Evolutionary conservation across 2,113 vertebrate genomes (phyloP).

Genomic region (Rhinogobius similis): DNA sequence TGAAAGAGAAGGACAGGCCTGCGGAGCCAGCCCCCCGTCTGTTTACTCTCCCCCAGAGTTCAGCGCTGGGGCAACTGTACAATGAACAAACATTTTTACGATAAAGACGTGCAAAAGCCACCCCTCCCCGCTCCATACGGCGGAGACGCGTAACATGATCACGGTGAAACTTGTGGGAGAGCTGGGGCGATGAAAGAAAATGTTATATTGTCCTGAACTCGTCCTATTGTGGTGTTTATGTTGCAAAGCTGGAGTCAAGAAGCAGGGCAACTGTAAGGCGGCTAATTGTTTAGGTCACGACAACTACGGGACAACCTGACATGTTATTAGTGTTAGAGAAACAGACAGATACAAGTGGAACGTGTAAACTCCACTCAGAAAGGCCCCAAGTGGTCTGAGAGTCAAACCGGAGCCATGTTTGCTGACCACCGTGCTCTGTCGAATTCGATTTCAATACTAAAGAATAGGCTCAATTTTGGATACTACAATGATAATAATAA

Average conservation of each 20-base stretch:
- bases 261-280: background rate
- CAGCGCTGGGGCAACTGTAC: slow-evolving; percentile 64
- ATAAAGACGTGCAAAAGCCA: slow-evolving; percentile 53
- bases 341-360: background rate
- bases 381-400: background rate
- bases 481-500: no score
- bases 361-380: background rate
- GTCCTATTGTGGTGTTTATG: slow-evolving; percentile 37
- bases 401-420: background rate
- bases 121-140: slow-evolving; percentile 4
- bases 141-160: slow-evolving; percentile 52
- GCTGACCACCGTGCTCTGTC: background rate
- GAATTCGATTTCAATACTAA: no score
- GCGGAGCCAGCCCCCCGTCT: slow-evolving; percentile 28
- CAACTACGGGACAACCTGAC: background rate
- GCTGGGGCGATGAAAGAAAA: slow-evolving; percentile 56
- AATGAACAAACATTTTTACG: slow-evolving; percentile 59
- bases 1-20: slow-evolving; percentile 71
- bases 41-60: slow-evolving; percentile 64
- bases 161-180: slow-evolving; percentile 57
- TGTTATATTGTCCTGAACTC: slow-evolving; percentile 55
- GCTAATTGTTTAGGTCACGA: background rate
- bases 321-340: background rate
- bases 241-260: slow-evolving; percentile 29
- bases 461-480: no score